Conservation (phyloP, 2,113 vertebrate genomes). For the Castor canadensis region DNA sequence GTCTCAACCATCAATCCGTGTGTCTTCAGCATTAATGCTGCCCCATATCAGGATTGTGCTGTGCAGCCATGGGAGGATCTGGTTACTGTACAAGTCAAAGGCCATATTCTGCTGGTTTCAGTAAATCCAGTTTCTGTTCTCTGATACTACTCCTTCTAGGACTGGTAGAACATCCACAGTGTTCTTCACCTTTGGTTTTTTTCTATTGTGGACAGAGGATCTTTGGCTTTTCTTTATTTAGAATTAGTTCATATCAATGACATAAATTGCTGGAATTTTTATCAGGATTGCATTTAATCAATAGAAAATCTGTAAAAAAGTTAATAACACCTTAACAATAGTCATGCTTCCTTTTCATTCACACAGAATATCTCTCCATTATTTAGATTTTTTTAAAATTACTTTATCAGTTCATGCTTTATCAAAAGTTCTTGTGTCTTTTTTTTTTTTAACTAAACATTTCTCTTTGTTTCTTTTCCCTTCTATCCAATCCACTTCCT, state of each 20-base stretch:
- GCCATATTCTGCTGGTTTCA: conserved; percentile 60
- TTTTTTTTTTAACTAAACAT: background rate
- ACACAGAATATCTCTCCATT: background rate
- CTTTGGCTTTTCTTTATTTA: background rate
- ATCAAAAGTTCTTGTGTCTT: background rate
- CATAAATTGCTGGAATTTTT: background rate
- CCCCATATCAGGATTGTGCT: conserved; percentile 66
- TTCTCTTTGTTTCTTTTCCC: background rate
- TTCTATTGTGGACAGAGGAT: background rate
- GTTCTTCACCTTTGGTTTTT: conserved; percentile 4
- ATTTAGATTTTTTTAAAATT: background rate
- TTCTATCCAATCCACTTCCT: background rate
- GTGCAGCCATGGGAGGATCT: conserved; percentile 69
- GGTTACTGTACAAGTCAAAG: conserved; percentile 49
- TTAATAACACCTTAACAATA: background rate
- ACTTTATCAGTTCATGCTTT: background rate
- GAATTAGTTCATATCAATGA: background rate
- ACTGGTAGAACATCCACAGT: background rate
- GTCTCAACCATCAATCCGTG: conserved; percentile 57
- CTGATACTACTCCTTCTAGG: conserved; percentile 34
- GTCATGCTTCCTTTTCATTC: background rate
- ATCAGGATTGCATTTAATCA: background rate
- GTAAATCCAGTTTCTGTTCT: conserved; percentile 25
- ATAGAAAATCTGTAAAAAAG: background rate
- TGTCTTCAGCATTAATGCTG: conserved; percentile 71